Conservation (phyloP, 2,113 vertebrate genomes). For the Hassar affinis region DNA sequence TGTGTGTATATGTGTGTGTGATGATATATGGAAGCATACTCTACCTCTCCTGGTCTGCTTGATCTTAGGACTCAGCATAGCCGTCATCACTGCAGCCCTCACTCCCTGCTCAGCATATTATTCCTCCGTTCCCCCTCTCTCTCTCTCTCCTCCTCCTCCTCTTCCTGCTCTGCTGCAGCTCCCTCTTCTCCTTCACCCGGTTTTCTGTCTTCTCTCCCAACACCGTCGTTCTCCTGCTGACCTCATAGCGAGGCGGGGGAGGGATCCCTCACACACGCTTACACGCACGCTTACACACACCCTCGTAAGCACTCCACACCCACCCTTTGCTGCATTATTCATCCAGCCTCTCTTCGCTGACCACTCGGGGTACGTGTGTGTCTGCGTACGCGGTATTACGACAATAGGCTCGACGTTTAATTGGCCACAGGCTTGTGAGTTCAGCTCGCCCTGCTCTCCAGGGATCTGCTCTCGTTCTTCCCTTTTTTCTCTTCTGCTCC, state of each 20-base stretch:
- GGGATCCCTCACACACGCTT: conserved; percentile 59
- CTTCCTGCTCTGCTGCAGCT: conserved; percentile 26
- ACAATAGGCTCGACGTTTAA: conserved; percentile 39
- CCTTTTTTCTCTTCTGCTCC: not conserved
- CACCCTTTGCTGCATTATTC: conserved; percentile 70
- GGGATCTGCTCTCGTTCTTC: conserved; percentile 26
- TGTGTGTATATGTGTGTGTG: not conserved
- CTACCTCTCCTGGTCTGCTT: conserved; percentile 86
- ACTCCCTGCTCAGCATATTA: conserved; percentile 65
- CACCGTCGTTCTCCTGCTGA: conserved; percentile 40
- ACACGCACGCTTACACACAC: conserved; percentile 43
- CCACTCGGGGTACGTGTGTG: conserved; percentile 39
- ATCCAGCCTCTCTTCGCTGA: conserved; percentile 49
- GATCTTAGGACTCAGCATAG: conserved; percentile 92
- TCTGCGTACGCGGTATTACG: conserved; percentile 27
- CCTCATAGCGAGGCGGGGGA: conserved; percentile 61
- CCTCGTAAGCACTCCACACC: conserved; percentile 59
- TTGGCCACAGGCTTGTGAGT: conserved; percentile 39
- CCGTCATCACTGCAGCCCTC: conserved; percentile 64
- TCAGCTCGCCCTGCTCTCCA: conserved; percentile 9
- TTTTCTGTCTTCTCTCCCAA: conserved; percentile 61
- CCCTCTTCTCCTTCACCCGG: conserved; percentile 53
- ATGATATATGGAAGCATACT: conserved; percentile 49
- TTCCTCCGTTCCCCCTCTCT: conserved; percentile 42
- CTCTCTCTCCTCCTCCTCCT: conserved; percentile 54